Conservation (phyloP, 2,797 vertebrate species). For the Lycodopsis pacificus region DNA sequence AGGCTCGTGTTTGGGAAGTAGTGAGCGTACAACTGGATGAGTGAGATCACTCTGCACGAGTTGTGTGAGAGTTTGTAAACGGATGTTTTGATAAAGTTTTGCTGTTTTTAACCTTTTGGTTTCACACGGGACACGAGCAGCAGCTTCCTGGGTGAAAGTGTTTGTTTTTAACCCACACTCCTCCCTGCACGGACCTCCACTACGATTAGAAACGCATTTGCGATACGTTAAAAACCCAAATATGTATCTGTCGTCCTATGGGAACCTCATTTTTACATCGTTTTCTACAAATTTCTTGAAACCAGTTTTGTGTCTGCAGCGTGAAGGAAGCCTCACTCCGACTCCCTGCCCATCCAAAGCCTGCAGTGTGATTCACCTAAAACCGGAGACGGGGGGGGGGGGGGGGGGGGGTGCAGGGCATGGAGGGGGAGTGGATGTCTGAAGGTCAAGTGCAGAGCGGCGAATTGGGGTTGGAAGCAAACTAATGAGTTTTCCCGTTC, state of each 20-base stretch:
- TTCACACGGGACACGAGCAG: too few species aligned
- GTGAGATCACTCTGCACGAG: too few species aligned
- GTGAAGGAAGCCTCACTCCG: background rate
- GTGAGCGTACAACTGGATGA: too few species aligned
- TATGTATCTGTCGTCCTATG: too few species aligned
- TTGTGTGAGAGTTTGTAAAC: too few species aligned
- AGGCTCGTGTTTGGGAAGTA: too few species aligned
- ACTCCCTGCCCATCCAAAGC: conserved; percentile 5
- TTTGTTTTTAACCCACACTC: too few species aligned
- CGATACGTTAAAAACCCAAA: too few species aligned
- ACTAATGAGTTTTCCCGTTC: conserved; percentile 84
- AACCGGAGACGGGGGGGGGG: background rate
- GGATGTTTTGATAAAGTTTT: too few species aligned
- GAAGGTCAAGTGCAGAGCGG: conserved; percentile 81
- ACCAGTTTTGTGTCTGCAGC: background rate
- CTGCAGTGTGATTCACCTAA: conserved; percentile 40
- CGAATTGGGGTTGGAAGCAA: conserved; percentile 80
- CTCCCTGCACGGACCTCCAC: background rate
- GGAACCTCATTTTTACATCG: too few species aligned
- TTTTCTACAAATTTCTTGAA: background rate
- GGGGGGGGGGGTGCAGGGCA: conserved; percentile 23
- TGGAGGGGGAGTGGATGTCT: conserved; percentile 58
- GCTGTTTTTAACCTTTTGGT: background rate
- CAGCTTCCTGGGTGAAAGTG: background rate
- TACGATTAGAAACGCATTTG: background rate